phyloP scores from a whole-genome alignment of 1,140 invertebrate genomes.

The Episyrphus balteatus region DNA sequence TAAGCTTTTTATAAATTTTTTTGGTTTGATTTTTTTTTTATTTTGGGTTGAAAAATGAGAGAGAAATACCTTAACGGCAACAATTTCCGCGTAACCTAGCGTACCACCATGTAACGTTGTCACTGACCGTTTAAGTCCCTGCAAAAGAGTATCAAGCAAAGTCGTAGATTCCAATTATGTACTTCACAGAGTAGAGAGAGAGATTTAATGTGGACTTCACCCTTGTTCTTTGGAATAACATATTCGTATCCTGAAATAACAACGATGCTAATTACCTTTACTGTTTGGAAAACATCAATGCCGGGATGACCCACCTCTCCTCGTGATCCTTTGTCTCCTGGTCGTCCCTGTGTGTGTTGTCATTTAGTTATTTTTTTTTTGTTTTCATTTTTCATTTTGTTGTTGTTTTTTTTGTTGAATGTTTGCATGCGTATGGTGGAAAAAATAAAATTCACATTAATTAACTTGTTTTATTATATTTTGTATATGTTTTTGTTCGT shows the following conservation, averaged over 20 bases:
- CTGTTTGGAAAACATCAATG: conserved; percentile 79
- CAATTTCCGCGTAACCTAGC: conserved; percentile 84
- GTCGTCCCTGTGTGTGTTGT: conserved; percentile 59
- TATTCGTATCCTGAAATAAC: neutral
- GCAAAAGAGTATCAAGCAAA: conserved; percentile 18
- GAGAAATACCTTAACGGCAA: conserved; percentile 77
- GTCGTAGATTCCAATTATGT: too few relatives aligned
- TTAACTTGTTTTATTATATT: neutral
- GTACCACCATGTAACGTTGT: conserved; percentile 76
- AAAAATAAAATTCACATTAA: neutral
- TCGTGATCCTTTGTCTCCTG: conserved; percentile 79
- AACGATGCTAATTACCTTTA: conserved; percentile 56
- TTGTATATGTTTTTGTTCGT: neutral
- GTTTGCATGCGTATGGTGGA: neutral
- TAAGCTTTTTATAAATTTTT: too few relatives aligned
- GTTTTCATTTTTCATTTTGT: too few relatives aligned
- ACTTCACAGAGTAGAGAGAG: neutral
- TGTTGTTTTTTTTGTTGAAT: neutral
- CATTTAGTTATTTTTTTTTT: conserved; percentile 18
- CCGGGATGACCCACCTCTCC: conserved; percentile 77
- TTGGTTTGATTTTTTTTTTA: neutral
- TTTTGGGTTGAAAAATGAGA: neutral
- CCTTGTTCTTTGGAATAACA: conserved; percentile 1
- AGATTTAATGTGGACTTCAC: neutral
- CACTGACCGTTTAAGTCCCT: conserved; percentile 86